Percentiles rank a stretch among this genome's conserved stretches.
These are phyloP conservation scores for Micromys minutus DNA, from an alignment of 2,113 vertebrate genomes.

Conservation along the genomic window DNA sequence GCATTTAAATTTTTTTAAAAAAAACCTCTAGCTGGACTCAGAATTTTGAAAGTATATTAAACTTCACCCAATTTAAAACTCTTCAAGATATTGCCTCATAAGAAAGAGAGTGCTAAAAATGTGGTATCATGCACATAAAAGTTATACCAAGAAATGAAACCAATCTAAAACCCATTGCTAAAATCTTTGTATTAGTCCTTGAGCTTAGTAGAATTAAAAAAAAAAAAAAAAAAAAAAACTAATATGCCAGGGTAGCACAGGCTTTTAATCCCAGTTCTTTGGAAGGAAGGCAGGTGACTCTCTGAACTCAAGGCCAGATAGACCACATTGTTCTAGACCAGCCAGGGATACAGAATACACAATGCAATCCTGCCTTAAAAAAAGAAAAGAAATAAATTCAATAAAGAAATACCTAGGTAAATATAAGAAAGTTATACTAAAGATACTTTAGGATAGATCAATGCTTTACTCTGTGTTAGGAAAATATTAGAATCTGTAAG, in stretches of 20 bases:
- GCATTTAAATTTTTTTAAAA: constrained; percentile 38
- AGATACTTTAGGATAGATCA: background rate
- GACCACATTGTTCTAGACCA: background rate
- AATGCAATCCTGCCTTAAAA: background rate
- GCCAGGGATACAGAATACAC: background rate
- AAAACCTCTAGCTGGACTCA: background rate
- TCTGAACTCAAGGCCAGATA: background rate
- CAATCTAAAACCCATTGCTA: background rate
- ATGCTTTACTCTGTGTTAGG: constrained; percentile 10
- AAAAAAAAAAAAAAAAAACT: background rate
- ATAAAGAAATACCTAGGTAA: background rate
- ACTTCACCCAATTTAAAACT: constrained; percentile 35
- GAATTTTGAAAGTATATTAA: constrained; percentile 35
- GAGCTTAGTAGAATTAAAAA: background rate
- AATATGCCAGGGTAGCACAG: background rate
- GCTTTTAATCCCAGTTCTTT: background rate
- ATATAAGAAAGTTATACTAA: background rate
- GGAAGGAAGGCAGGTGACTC: background rate
- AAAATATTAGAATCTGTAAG: constrained; percentile 1
- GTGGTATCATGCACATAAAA: background rate
- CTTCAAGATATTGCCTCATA: background rate
- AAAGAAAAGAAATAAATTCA: background rate
- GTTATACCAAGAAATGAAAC: background rate
- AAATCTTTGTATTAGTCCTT: background rate
- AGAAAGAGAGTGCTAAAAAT: background rate